phyloP scores from a whole-genome alignment of 2,113 vertebrate species.

The Megalops atlanticus region DNA sequence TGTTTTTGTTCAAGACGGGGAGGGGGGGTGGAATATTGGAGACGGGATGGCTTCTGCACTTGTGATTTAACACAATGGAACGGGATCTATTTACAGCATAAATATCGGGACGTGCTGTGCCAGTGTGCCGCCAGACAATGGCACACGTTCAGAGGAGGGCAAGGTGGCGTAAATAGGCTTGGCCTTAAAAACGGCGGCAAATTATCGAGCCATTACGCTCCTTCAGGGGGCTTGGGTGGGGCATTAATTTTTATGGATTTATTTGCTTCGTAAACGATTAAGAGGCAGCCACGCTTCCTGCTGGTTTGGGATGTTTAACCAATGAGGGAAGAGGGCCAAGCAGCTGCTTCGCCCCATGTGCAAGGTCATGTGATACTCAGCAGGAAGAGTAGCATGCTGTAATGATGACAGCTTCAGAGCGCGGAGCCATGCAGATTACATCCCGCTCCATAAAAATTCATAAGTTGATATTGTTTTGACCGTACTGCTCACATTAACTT shows the following conservation, averaged over 20 bases:
- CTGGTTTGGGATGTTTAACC: neutral
- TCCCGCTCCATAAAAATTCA: neutral
- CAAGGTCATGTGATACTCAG: conserved; percentile 3
- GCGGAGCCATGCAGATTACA: neutral
- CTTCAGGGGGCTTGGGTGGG: neutral
- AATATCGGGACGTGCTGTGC: neutral
- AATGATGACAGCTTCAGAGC: neutral
- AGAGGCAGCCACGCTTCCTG: neutral
- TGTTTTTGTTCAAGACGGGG: neutral
- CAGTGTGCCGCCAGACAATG: neutral
- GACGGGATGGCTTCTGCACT: neutral
- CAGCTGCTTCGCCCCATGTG: neutral
- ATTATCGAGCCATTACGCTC: neutral
- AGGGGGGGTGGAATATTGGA: neutral
- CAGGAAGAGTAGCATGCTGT: neutral
- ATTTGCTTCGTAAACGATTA: neutral
- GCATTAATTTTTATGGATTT: neutral
- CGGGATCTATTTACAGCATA: neutral
- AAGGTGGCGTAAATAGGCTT: neutral
- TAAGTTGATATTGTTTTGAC: neutral
- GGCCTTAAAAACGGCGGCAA: neutral
- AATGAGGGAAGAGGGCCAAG: too few species aligned
- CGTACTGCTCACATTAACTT: neutral
- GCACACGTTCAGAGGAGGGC: neutral
- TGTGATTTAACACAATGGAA: conserved; percentile 11